Evolutionary conservation across 2,888 invertebrate genomes (phyloP).

Genomic region (Athalia rosae): DNA sequence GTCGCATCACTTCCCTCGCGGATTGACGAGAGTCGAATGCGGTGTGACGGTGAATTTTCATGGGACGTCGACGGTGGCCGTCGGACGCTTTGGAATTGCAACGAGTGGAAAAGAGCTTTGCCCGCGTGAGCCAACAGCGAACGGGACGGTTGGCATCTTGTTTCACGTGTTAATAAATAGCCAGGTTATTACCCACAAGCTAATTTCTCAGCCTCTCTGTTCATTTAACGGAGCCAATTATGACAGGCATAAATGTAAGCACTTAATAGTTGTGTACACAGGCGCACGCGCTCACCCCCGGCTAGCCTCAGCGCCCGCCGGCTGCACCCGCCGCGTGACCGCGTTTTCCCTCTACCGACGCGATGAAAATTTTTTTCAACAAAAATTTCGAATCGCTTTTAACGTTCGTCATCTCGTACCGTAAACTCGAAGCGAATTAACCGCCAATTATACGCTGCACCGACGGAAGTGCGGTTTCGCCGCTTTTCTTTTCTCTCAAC

Average conservation of each 20-base stretch:
- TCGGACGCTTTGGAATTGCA: conserved; percentile 8
- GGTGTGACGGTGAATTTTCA: not conserved
- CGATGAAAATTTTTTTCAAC: not conserved
- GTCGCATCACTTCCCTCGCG: not conserved
- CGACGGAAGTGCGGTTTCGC: not conserved
- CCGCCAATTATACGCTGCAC: not conserved
- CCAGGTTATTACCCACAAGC: conserved; percentile 70
- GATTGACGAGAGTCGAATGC: not conserved
- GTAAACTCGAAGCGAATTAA: not conserved
- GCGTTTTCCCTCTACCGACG: conserved; percentile 15
- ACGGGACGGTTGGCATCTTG: conserved; percentile 54
- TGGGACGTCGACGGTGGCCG: not conserved
- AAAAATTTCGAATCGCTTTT: conserved; percentile 16
- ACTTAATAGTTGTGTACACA: conserved; percentile 71
- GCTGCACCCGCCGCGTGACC: not conserved
- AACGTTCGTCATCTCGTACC: conserved; percentile 17
- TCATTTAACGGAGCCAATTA: conserved; percentile 72
- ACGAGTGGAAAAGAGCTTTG: no score
- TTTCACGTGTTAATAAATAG: conserved; percentile 72
- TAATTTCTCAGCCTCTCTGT: conserved; percentile 71
- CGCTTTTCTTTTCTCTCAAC: no score
- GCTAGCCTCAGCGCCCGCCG: conserved; percentile 15
- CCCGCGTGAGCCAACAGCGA: not conserved
- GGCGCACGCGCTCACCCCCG: conserved; percentile 53
- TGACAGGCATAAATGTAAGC: conserved; percentile 71